Evolutionary conservation across 2,888 invertebrate genomes (phyloP), one percentile per base, ranked within the genome.

Genomic region (Allolobophora icterica): DNA sequence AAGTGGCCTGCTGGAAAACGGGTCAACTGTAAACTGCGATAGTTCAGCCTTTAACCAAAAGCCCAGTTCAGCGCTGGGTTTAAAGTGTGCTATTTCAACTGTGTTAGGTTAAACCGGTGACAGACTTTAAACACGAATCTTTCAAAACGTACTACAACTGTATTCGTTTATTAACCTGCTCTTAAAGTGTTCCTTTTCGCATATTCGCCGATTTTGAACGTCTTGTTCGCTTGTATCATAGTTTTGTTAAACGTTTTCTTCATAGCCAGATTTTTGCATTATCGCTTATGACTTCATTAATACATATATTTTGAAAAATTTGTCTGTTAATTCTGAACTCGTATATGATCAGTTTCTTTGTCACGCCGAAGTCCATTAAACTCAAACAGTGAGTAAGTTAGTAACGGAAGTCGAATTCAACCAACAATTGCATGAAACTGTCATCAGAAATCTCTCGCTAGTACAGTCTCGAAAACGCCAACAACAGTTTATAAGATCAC

Each of bases 81-180:
- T 71, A 71, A 71, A 71, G n/a, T n/a, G 30, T 71, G n/a, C 71
- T 71, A n/a, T 71, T n/a, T n/a, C 71, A 13, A 71, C 71, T 71
- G 71, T 58, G 58, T 71, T 71, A 71, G 71, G n/a, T n/a, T 71
- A 71, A 30, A 71, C 71, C 71, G 71, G 71, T 71, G 71, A 71
- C 17, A 71, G 13, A 71, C 71, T 71, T 71, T n/a, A n/a, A 30
- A 71, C 30, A 71, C 71, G 71, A n/a, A n/a, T 71, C 30, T 71
- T 71, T 71, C 71, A 71, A 52, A 71, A 71, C n/a, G 3, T 71
- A 52, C 52, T 24, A 42, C 42, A 15, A 5, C 17, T 42, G 1
- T 42, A 71, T n/a, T 71, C 71, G 71, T 71, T 1, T 71, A 71
- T 8, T 30, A n/a, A 11, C 71, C n/a, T 11, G 71, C 30, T n/a